A percentile compares a stretch with the other conserved stretches of the same genome.
Conservation (phyloP, 2,797 vertebrate genomes). For the Craterocephalus amniculus region DNA sequence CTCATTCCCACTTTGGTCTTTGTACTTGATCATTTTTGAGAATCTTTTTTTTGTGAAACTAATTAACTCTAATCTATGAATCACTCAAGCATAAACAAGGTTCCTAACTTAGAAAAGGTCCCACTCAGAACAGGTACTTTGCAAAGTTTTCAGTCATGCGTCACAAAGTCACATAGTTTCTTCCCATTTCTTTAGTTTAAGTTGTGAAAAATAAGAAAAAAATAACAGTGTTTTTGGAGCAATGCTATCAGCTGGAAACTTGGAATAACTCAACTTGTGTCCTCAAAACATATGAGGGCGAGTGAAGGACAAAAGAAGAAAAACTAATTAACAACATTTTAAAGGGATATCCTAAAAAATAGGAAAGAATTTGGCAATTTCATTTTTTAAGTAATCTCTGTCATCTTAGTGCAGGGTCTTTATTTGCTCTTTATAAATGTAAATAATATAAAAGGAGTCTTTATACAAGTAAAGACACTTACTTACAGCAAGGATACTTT, state of each 20-base stretch:
- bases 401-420: too few species aligned
- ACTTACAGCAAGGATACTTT: not conserved
- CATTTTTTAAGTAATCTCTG: too few species aligned
- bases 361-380: too few species aligned
- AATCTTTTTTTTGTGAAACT: not conserved
- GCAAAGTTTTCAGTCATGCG: too few species aligned
- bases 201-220: too few species aligned
- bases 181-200: too few species aligned
- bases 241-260: not conserved
- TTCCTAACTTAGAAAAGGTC: not conserved
- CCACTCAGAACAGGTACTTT: too few species aligned
- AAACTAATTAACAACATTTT: not conserved
- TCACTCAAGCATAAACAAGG: not conserved
- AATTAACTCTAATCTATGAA: not conserved
- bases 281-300: too few species aligned
- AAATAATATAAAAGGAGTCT: not conserved
- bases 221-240: not conserved
- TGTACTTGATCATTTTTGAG: not conserved
- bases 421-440: not conserved
- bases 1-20: too few species aligned
- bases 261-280: not conserved
- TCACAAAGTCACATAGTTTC: too few species aligned
- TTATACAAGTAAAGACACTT: not conserved
- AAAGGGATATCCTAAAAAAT: not conserved
- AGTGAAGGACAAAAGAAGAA: too few species aligned